Evolutionary conservation across 2,888 invertebrate species (phyloP), one percentile per base, ranked within the genome.

Genomic region (Ephialtes manifestator): DNA sequence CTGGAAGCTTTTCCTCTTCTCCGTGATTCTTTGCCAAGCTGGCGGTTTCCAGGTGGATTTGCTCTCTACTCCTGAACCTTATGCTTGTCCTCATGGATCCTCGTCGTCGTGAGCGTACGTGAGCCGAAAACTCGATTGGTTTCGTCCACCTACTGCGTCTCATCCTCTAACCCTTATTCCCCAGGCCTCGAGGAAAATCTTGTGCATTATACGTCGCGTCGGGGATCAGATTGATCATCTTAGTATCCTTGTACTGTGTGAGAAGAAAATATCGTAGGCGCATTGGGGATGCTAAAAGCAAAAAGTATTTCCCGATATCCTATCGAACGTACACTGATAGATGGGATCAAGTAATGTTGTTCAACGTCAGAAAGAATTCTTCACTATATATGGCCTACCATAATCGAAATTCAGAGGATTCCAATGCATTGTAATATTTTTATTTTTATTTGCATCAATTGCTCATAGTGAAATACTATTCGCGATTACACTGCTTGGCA

Each of bases 51-150:
- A 70, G 81, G 70, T 63, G 70, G 28, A 43, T 76, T 81, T 39
- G 60, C 46, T 48, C 58, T 74, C 68, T 39, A 15, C 79, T 53
- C 63, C 60, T 55, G 71, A 65, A 72, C 58, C 76, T 51, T 28
- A 46, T 55, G 76, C 43, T 82, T 78, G 71, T 77, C 68, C 35
- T 58, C 51, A 70, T 63, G 53, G 63, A 67, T 60, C 67, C 65
- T 60, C 63, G 70, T 71, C 67, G 70, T 77, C 74, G 74, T 65
- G 68, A 78, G 60, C 31, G 63, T 68, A 70, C 71, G 79, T 80
- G 79, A 80, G 51, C 79, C 46, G 79, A 80, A 80, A 80, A 80
- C 72, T 63, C 79, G 65, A 70, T 53, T 72, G 65, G 46, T 72
- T 51, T 74, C 74, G n/a, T 58, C 20, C 81, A 51, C 18, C 46